Evolutionary conservation across 2,797 vertebrate genomes (phyloP), one percentile per base, ranked within the genome.

Genomic region (Prunella strophiata): DNA sequence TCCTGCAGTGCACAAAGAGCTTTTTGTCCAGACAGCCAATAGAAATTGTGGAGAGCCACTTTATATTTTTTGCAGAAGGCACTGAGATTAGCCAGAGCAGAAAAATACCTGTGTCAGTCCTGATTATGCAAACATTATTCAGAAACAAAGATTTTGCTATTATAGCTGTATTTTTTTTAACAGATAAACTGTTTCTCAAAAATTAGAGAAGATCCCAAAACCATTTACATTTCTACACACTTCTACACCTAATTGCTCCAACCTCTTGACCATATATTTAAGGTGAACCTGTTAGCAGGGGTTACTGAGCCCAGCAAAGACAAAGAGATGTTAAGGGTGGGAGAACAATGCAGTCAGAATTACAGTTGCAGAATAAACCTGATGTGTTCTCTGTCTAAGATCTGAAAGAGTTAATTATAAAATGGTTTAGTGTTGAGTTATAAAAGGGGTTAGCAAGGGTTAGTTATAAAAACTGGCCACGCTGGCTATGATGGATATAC

Each of bases 11-110:
- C 73, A 97, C 91, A 97, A 95, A 80, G 80, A 61, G 17, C 1
- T 51, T 77, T 96, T 97, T 97, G 92, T 97, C 71, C 63, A 38
- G 62, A 27, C 36, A 87, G 22, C n/a, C 65, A 90, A 55, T 47
- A 84, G 70, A 70, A 93, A 80, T 57, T 0, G 0, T 27, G 42
- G 43, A 91, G 76, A 81, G 88, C 81, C 65, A 67, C 40, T 89
- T 83, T 22, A n/a, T 72, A 55, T 84, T 81, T 94, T 91, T 89
- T 83, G 63, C 66, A 89, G 86, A 94, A 91, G 85, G 45, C n/a
- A 61, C n/a, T 68, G 74, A 95, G 43, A 84, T 92, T 91, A 88
- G 5, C 70, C 62, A 73, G 68, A 80, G 25, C n/a, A 91, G 58
- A 61, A 91, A 82, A 91, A 75, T 87, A 73, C 23, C n/a, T 7